phyloP scores from a whole-genome alignment of 2,888 invertebrate genomes.

The Zygogramma bicolorata region DNA sequence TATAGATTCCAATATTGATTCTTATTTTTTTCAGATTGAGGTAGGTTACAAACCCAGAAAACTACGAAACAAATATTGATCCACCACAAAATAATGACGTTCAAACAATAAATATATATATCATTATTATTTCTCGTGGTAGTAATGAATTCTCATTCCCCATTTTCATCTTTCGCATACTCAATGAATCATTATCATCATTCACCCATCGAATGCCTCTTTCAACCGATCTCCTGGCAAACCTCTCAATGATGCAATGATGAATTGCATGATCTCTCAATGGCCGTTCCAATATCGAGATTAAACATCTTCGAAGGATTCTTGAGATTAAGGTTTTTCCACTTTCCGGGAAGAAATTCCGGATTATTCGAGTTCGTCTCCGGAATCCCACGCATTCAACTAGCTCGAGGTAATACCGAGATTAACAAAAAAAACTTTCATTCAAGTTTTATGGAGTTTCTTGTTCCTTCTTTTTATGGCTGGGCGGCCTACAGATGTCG shows the following conservation, averaged over 20 bases:
- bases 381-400: slow-evolving; percentile 36
- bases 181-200: not conserved
- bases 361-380: slow-evolving; percentile 25
- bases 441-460: slow-evolving; percentile 42
- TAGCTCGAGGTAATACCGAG: slow-evolving; percentile 41
- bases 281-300: slow-evolving; percentile 22
- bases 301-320: slow-evolving; percentile 29
- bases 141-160: too few relatives aligned
- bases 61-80: too few relatives aligned
- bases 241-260: slow-evolving; percentile 30
- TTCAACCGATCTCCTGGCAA: not conserved
- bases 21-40: too few relatives aligned
- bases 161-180: too few relatives aligned
- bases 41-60: too few relatives aligned
- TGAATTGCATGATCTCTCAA: slow-evolving; percentile 25
- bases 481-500: slow-evolving; percentile 32
- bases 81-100: too few relatives aligned
- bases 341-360: slow-evolving; percentile 21
- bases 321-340: slow-evolving; percentile 19
- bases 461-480: slow-evolving; percentile 28
- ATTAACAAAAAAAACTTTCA: slow-evolving; percentile 47
- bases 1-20: too few relatives aligned
- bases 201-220: not conserved
- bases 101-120: too few relatives aligned
- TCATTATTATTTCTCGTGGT: too few relatives aligned